phyloP scores from a whole-genome alignment of 2,888 invertebrate species.

The Muscina levida region DNA sequence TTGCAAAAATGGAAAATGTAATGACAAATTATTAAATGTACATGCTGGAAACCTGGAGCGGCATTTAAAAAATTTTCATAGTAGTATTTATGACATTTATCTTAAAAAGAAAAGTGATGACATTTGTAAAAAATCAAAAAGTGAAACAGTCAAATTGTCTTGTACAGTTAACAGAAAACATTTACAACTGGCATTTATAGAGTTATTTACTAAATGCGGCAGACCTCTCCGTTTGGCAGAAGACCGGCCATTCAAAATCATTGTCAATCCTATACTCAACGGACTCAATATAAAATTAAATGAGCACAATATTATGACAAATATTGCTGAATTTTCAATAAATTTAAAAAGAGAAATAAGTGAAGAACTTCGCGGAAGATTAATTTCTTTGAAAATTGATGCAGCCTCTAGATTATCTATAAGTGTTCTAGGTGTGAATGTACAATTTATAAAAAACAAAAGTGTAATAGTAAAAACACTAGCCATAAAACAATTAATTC shows the following conservation, averaged over 20 bases:
- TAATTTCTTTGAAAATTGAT: slow-evolving; percentile 63
- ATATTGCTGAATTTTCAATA: slow-evolving; percentile 51
- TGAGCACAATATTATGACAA: slow-evolving; percentile 52
- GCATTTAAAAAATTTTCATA: too few relatives aligned
- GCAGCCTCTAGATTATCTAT: slow-evolving; percentile 52
- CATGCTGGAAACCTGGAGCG: too few relatives aligned
- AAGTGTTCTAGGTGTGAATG: slow-evolving; percentile 28
- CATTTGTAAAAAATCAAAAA: too few relatives aligned
- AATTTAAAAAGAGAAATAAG: slow-evolving; percentile 51
- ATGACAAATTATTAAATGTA: too few relatives aligned
- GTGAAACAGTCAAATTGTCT: too few relatives aligned
- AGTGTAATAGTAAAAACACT: slow-evolving; percentile 51
- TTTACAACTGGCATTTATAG: slow-evolving; percentile 41
- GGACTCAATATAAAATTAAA: slow-evolving; percentile 49
- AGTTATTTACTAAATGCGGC: slow-evolving; percentile 61
- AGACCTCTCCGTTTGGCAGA: slow-evolving; percentile 7
- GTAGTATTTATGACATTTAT: too few relatives aligned
- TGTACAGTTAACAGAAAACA: too few relatives aligned
- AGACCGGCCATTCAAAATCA: slow-evolving; percentile 56
- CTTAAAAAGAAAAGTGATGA: too few relatives aligned
- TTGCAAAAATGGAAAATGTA: too few relatives aligned
- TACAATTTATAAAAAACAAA: slow-evolving; percentile 48
- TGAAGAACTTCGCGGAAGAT: slow-evolving; percentile 53
- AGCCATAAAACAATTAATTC: slow-evolving; percentile 54
- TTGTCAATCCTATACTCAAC: slow-evolving; percentile 54